Evolutionary conservation across 53 echinoderm and acorn worm species (phyloP).

Genomic region (Henricia sp.): DNA sequence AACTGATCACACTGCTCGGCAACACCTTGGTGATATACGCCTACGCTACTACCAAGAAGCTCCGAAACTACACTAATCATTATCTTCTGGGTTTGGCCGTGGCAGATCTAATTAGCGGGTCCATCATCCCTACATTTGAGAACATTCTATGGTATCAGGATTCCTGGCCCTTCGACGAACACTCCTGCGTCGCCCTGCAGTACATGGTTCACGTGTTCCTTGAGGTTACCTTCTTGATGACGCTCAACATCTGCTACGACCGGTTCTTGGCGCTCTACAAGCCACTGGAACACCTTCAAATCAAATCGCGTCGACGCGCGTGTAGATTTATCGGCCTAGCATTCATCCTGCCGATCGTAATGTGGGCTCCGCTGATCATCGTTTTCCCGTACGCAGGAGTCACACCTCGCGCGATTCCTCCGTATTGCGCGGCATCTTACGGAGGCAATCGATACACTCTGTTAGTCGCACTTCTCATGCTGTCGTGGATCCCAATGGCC

Average conservation of each 20-base stretch:
- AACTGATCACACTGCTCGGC: slow-evolving; percentile 54
- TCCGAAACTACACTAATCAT: slow-evolving; percentile 59
- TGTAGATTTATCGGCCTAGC: slow-evolving; percentile 34
- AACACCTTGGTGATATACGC: slow-evolving; percentile 48
- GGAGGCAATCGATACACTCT: background rate
- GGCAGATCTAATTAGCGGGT: slow-evolving; percentile 17
- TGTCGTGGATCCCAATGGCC: slow-evolving; percentile 48
- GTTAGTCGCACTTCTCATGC: slow-evolving; percentile 5
- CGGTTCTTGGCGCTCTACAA: slow-evolving; percentile 51
- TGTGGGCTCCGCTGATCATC: slow-evolving; percentile 48
- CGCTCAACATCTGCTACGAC: slow-evolving; percentile 59
- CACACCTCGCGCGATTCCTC: background rate
- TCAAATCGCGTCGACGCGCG: slow-evolving; percentile 46
- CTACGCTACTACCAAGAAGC: slow-evolving; percentile 39
- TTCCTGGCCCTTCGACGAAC: slow-evolving; percentile 38
- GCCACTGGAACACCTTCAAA: slow-evolving; percentile 53
- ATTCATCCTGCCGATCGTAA: slow-evolving; percentile 49
- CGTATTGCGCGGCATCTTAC: slow-evolving; percentile 13
- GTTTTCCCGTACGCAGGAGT: slow-evolving; percentile 48
- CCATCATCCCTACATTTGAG: slow-evolving; percentile 10
- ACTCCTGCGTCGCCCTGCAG: slow-evolving; percentile 6
- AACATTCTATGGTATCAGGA: slow-evolving; percentile 37
- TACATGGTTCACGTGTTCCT: slow-evolving; percentile 46
- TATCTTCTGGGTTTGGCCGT: slow-evolving; percentile 51
- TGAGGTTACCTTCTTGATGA: slow-evolving; percentile 27